A percentile compares a stretch with the other conserved stretches of the same genome.
Conservation (phyloP, 1,140 invertebrate species). For the Hypsibius dujardini region DNA sequence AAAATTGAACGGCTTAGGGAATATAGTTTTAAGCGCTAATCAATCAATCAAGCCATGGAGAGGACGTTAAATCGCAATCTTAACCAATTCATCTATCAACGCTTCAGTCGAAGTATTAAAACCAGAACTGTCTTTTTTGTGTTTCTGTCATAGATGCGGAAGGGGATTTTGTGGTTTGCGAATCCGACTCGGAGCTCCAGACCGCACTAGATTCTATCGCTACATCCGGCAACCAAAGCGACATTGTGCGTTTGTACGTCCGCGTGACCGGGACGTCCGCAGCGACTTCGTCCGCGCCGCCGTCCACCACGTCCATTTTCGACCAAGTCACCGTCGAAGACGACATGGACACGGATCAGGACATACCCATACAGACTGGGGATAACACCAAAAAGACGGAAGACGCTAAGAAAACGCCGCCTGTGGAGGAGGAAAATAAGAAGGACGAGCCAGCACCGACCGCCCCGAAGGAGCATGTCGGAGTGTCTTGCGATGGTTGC, state of each 20-base stretch:
- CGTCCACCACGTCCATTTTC: background rate
- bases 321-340: background rate
- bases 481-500: background rate
- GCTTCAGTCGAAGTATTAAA: no score
- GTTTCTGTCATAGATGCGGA: background rate
- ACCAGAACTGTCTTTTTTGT: no score
- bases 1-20: no score
- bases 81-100: no score
- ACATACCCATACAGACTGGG: background rate
- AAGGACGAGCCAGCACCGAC: background rate
- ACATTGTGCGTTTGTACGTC: background rate
- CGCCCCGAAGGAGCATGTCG: conserved; percentile 7
- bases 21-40: no score
- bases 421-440: background rate
- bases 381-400: background rate
- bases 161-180: background rate
- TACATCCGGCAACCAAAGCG: background rate
- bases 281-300: background rate
- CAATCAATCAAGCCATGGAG: no score
- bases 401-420: background rate
- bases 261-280: background rate
- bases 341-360: background rate
- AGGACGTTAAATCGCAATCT: no score
- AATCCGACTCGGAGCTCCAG: background rate
- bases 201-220: background rate